phyloP scores from a whole-genome alignment of 2,888 invertebrate genomes.

The Galerucella nymphaeae region DNA sequence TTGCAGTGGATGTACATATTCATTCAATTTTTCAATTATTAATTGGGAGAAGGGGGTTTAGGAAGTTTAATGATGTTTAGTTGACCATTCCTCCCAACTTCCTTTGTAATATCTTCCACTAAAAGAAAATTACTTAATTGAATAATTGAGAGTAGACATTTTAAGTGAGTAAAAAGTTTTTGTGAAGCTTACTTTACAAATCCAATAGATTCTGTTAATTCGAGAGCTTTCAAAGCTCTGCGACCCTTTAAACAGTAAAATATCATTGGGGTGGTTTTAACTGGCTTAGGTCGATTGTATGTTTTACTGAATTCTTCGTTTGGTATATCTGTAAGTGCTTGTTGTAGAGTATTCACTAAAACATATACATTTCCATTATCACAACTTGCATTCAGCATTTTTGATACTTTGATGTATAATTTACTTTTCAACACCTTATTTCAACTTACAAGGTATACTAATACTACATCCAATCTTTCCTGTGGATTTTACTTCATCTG shows the following conservation, averaged over 20 bases:
- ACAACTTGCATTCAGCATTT: too few relatives aligned
- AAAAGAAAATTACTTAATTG: not conserved
- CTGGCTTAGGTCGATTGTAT: conserved; percentile 11
- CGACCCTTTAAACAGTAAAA: conserved; percentile 23
- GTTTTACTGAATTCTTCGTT: conserved; percentile 17
- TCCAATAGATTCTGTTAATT: conserved; percentile 18
- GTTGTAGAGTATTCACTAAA: conserved; percentile 18
- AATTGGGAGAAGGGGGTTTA: not conserved
- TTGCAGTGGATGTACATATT: too few relatives aligned
- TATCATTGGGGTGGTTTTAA: conserved; percentile 3
- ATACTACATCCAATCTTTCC: conserved; percentile 79
- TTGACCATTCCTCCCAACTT: conserved; percentile 28
- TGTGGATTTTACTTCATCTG: conserved; percentile 74
- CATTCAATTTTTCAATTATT: too few relatives aligned
- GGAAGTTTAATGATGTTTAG: conserved; percentile 1
- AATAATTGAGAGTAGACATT: not conserved
- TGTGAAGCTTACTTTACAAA: conserved; percentile 18
- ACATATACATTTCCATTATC: conserved; percentile 4
- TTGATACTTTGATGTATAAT: not conserved
- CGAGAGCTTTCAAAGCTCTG: conserved; percentile 17
- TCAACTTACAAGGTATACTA: conserved; percentile 70
- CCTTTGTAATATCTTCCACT: conserved; percentile 29
- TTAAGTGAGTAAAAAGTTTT: too few relatives aligned
- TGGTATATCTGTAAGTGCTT: conserved; percentile 1
- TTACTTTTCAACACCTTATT: not conserved